A percentile compares a stretch with the other conserved stretches of the same genome.
phyloP scores from a whole-genome alignment of 2,797 vertebrate genomes.

The Rhynchonycteris naso region DNA sequence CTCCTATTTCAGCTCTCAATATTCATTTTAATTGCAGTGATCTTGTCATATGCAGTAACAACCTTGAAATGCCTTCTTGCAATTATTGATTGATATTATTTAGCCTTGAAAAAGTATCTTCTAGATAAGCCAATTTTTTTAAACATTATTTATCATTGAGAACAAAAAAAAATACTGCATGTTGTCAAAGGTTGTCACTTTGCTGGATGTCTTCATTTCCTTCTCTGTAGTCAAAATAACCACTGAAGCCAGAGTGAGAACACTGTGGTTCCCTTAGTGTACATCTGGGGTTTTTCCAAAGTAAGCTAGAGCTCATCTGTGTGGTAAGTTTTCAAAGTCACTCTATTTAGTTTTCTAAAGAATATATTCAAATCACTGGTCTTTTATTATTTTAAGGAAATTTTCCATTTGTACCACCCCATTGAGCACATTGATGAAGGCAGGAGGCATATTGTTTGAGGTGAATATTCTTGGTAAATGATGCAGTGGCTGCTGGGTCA shows the following conservation, averaged over 20 bases:
- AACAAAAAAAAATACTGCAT: slow-evolving; percentile 26
- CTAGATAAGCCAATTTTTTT: slow-evolving; percentile 38
- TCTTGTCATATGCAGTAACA: slow-evolving; percentile 24
- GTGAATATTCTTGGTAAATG: slow-evolving; percentile 47
- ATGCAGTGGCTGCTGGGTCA: not conserved
- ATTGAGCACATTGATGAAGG: slow-evolving; percentile 39
- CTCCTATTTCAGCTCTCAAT: not conserved
- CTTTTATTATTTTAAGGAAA: slow-evolving; percentile 37
- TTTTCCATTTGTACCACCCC: slow-evolving; percentile 39
- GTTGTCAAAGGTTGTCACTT: not conserved
- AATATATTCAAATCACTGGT: slow-evolving; percentile 19
- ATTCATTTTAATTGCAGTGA: slow-evolving; percentile 43
- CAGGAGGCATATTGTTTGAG: slow-evolving; percentile 20
- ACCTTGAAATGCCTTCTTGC: slow-evolving; percentile 37
- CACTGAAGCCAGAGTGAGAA: not conserved
- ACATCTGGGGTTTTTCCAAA: slow-evolving; percentile 24
- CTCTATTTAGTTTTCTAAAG: not conserved
- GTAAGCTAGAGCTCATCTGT: not conserved
- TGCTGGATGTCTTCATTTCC: not conserved
- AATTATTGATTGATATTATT: slow-evolving; percentile 49
- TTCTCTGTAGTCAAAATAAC: not conserved
- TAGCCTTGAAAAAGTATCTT: slow-evolving; percentile 30
- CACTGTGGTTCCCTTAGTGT: rapidly evolving
- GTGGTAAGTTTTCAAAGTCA: slow-evolving; percentile 56
- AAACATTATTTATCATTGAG: not conserved